Conservation (phyloP, 2,113 vertebrate genomes). For the Alethe diademata region DNA sequence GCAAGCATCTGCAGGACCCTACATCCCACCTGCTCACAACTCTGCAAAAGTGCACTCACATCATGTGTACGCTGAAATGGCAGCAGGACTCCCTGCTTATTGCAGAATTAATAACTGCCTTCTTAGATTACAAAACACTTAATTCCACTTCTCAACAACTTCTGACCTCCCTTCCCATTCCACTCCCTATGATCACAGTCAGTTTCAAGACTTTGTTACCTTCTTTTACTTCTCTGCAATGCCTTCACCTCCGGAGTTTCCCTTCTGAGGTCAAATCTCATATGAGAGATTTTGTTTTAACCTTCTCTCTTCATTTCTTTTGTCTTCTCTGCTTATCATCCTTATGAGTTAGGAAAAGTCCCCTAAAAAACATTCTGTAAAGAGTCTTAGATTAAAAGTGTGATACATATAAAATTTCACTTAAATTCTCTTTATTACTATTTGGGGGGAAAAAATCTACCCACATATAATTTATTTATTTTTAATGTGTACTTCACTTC, state of each 20-base stretch:
- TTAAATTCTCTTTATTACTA: neutral
- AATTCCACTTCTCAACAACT: neutral
- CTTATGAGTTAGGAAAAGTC: constrained; percentile 8
- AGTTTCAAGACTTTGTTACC: neutral
- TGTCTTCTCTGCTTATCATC: constrained; percentile 40
- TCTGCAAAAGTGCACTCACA: neutral
- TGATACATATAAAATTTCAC: neutral
- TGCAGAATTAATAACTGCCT: neutral
- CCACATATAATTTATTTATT: neutral
- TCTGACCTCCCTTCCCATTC: neutral
- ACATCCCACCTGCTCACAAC: neutral
- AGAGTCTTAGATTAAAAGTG: neutral
- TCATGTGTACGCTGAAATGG: fast-evolving
- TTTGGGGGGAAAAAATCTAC: neutral
- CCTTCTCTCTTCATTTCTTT: constrained; percentile 51
- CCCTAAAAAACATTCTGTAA: constrained; percentile 47
- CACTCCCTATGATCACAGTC: neutral
- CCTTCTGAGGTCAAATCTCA: constrained; percentile 17
- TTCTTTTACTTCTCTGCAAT: constrained; percentile 17
- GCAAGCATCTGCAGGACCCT: neutral
- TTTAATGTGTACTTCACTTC: neutral
- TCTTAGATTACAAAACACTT: neutral
- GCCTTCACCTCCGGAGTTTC: neutral
- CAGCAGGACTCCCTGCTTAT: neutral
- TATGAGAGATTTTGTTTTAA: constrained; percentile 6